A percentile compares a stretch with the other conserved stretches of the same genome.
Conservation (phyloP, 2,888 invertebrate species). For the Thereva nobilitata region DNA sequence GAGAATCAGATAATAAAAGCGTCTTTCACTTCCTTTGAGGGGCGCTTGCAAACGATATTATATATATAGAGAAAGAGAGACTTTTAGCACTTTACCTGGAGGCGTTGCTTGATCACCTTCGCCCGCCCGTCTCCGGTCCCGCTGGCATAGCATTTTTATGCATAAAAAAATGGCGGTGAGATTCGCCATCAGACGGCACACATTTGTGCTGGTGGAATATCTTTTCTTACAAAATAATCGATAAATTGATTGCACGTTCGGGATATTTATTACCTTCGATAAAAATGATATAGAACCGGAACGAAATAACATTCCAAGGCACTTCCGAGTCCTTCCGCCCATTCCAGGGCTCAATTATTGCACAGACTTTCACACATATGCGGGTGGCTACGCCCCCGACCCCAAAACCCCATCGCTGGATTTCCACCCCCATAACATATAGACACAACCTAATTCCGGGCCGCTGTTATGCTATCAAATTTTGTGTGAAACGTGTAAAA, state of each 20-base stretch:
- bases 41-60: too few species aligned
- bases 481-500: constrained; percentile 22
- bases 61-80: too few species aligned
- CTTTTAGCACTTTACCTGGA: too few species aligned
- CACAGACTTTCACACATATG: not conserved
- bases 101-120: too few species aligned
- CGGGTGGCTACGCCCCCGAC: not conserved
- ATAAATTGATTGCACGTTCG: constrained; percentile 30
- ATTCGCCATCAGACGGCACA: too few species aligned
- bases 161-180: too few species aligned
- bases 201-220: not conserved
- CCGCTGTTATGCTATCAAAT: constrained; percentile 24
- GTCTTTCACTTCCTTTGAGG: too few species aligned
- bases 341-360: not conserved
- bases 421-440: not conserved
- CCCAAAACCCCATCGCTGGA: not conserved
- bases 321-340: constrained; percentile 8
- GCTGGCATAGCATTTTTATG: too few species aligned
- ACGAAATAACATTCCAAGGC: constrained; percentile 18
- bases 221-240: constrained; percentile 21
- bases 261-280: constrained; percentile 27
- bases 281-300: constrained; percentile 32
- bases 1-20: too few species aligned
- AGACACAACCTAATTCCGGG: constrained; percentile 26
- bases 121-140: too few species aligned